Conservation (phyloP, 2,797 vertebrate species). For the Acridotheres tristis region DNA sequence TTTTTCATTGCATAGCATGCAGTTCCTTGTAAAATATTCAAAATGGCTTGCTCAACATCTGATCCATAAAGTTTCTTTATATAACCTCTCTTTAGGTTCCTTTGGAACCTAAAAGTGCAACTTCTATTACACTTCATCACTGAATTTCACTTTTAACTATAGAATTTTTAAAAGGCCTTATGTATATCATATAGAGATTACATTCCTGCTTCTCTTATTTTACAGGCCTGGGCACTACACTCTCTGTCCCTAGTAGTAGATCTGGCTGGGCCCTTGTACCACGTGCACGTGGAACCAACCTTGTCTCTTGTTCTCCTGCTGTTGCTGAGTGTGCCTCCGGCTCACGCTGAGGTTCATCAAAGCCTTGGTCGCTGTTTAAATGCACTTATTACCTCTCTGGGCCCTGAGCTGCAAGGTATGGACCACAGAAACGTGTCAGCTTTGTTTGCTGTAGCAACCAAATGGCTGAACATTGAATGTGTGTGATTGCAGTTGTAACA, state of each 20-base stretch:
- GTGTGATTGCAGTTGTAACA: neutral
- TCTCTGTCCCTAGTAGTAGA: slow-evolving; percentile 88
- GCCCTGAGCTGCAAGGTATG: slow-evolving; percentile 92
- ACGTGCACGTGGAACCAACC: slow-evolving; percentile 83
- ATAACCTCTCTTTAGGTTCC: neutral
- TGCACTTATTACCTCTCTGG: slow-evolving; percentile 86
- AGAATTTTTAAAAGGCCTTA: neutral
- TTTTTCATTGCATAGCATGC: neutral
- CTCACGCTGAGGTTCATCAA: slow-evolving; percentile 88
- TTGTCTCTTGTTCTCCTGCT: slow-evolving; percentile 85
- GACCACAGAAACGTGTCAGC: neutral
- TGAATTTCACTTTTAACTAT: neutral
- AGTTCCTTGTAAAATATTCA: neutral
- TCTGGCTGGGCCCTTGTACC: slow-evolving; percentile 84
- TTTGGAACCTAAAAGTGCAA: neutral
- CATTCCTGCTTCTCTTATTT: neutral
- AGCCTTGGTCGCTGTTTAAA: slow-evolving; percentile 91
- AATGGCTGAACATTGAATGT: neutral
- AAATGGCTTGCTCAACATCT: neutral
- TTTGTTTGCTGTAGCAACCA: neutral
- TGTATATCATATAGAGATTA: neutral
- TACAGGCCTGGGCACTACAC: slow-evolving; percentile 91
- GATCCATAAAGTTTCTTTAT: neutral
- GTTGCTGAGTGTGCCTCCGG: slow-evolving; percentile 84
- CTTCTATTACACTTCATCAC: neutral